These are phyloP conservation scores for Cephalophus harveyi DNA, from an alignment of 2,113 vertebrate genomes.

Conservation along the genomic window DNA sequence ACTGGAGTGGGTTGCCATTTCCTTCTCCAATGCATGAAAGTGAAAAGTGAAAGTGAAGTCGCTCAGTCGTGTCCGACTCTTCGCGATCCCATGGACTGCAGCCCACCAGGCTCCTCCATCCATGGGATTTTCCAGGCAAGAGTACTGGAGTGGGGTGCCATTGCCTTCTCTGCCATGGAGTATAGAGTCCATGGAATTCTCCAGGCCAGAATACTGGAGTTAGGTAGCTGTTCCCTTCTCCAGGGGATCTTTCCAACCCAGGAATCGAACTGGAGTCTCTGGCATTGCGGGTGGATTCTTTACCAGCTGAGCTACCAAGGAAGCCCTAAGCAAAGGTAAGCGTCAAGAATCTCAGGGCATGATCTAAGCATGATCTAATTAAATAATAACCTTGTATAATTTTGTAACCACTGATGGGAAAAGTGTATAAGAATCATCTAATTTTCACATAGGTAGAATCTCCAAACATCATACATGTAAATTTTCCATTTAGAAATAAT, in stretches of 20 bases:
- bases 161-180: background rate
- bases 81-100: no score
- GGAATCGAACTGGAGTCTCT: background rate
- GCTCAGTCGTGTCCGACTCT: no score
- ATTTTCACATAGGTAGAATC: background rate
- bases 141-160: no score
- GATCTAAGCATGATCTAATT: background rate
- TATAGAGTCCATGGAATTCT: background rate
- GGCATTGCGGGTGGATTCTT: fast-evolving
- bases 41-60: no score
- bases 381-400: background rate
- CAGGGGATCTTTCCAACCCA: background rate
- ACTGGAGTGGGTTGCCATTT: no score
- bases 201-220: background rate
- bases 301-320: background rate
- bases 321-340: background rate
- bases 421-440: background rate
- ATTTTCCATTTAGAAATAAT: background rate
- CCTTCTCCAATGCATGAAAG: no score
- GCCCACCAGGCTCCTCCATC: no score
- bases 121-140: no score
- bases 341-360: background rate
- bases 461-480: background rate
- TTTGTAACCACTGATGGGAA: background rate
- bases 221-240: background rate